Evolutionary conservation across 2,888 invertebrate genomes (phyloP), one percentile per base, ranked within the genome.

Genomic region (Beris chalybata): DNA sequence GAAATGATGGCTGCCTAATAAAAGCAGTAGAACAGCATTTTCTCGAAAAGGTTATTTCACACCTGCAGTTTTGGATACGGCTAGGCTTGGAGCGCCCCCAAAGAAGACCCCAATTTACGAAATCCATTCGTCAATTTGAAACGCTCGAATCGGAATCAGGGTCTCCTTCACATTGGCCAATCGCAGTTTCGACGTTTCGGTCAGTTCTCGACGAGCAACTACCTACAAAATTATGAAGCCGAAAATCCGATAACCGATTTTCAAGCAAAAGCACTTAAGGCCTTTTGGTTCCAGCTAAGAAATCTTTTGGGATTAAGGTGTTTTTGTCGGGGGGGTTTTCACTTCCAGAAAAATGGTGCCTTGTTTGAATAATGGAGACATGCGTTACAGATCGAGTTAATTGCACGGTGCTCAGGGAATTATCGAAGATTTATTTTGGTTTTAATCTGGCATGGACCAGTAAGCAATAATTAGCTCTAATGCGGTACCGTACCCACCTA

Each of bases 131-230:
- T 13, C 54, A 15, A 54, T 54, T 54, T 1, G 64, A 43, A 64
- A 64, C 54, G 54, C 64, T 45, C 45, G 64, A 31, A 53, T n/a
- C 13, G 61, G 32, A 50, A 61, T 50, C 61, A 50, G 52, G 61
- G 50, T 50, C 61, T 32, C 32, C 48, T 48, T 31, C 32, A 31
- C 47, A 48, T 59, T n/a, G 59, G 48, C 50, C 32, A 59, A 12
- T 50, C 32, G n/a, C n/a, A 22, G 32, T 38, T 38, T 38, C 38
- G 38, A 38, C 38, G 9, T 38, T 7, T 38, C 9, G 5, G 7
- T 5, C 9, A 7, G 7, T 7, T 5, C 9, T 38, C 38, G 38
- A 38, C 5, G 38, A 5, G 9, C 9, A 5, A 38, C 38, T 38
- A 38, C 38, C 9, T 38, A 38, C 7, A 38, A 38, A 38, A 38